Percentiles rank a stretch among this genome's conserved stretches.
These are phyloP conservation scores for Apodemus sylvaticus DNA, from an alignment of 2,113 vertebrate species.

Conservation along the genomic window DNA sequence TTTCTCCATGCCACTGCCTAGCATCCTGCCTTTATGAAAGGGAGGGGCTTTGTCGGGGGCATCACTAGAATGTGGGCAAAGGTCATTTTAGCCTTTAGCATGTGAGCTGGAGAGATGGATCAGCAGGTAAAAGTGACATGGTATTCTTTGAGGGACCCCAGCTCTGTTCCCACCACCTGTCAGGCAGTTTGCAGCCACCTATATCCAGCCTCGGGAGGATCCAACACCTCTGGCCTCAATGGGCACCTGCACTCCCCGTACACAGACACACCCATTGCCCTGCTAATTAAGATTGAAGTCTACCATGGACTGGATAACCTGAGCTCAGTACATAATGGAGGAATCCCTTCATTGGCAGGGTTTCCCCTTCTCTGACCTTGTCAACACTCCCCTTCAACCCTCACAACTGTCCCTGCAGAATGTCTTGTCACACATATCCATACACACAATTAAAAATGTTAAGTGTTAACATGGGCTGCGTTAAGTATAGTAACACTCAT, in stretches of 20 bases:
- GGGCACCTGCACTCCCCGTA: background rate
- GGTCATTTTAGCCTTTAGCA: background rate
- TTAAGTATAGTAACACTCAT: slow-evolving; percentile 46
- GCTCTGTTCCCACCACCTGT: background rate
- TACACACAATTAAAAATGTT: background rate
- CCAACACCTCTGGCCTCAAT: background rate
- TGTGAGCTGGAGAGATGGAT: background rate
- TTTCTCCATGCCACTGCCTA: background rate
- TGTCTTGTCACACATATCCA: background rate
- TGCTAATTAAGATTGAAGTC: too few species aligned
- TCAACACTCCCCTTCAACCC: too few species aligned
- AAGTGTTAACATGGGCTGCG: background rate
- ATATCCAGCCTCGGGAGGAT: background rate
- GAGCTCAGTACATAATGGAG: too few species aligned
- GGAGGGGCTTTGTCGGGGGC: background rate
- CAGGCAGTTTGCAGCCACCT: background rate
- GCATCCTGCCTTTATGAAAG: background rate
- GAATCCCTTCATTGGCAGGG: too few species aligned
- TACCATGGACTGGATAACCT: too few species aligned
- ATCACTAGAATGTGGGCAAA: background rate
- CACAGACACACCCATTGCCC: background rate
- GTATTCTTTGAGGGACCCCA: background rate
- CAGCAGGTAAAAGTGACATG: background rate
- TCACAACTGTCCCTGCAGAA: too few species aligned
- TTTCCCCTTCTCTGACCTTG: too few species aligned